A percentile compares a stretch with the other conserved stretches of the same genome.
Conservation (phyloP, 2,888 invertebrate species). For the Charanyca ferruginea region DNA sequence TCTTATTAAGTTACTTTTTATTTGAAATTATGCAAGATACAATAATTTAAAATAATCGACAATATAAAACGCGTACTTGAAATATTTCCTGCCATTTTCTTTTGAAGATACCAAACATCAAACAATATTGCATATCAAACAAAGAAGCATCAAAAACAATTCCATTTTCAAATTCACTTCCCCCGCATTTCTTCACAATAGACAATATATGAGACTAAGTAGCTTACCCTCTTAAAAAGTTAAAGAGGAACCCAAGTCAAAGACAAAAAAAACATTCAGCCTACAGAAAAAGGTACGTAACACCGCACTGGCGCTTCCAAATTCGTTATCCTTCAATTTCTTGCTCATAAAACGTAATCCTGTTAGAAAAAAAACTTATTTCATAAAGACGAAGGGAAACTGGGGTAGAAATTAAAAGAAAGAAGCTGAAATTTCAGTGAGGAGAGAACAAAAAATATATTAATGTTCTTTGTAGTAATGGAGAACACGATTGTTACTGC, state of each 20-base stretch:
- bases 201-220: slow-evolving; percentile 73
- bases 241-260: slow-evolving; percentile 67
- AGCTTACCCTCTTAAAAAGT: slow-evolving; percentile 75
- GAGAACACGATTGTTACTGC: slow-evolving; percentile 77
- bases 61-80: background rate
- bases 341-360: slow-evolving; percentile 88
- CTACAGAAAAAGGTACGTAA: slow-evolving; percentile 54
- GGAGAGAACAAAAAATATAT: slow-evolving; percentile 70
- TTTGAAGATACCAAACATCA: slow-evolving; percentile 1
- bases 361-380: slow-evolving; percentile 88
- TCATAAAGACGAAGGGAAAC: slow-evolving; percentile 81
- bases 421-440: slow-evolving; percentile 68
- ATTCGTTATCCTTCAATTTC: slow-evolving; percentile 88
- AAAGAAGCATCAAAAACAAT: slow-evolving; percentile 45
- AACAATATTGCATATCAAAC: slow-evolving; percentile 37
- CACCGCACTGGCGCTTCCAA: slow-evolving; percentile 72
- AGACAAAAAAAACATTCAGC: slow-evolving; percentile 65
- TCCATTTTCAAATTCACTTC: slow-evolving; percentile 47
- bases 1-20: background rate
- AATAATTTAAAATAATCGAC: background rate
- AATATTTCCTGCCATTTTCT: background rate
- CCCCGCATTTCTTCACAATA: slow-evolving; percentile 57
- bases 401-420: slow-evolving; percentile 83
- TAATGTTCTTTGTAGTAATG: slow-evolving; percentile 83
- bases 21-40: background rate